These are phyloP conservation scores for Hemaris fuciformis DNA, from an alignment of 2,888 invertebrate species.

Conservation along the genomic window DNA sequence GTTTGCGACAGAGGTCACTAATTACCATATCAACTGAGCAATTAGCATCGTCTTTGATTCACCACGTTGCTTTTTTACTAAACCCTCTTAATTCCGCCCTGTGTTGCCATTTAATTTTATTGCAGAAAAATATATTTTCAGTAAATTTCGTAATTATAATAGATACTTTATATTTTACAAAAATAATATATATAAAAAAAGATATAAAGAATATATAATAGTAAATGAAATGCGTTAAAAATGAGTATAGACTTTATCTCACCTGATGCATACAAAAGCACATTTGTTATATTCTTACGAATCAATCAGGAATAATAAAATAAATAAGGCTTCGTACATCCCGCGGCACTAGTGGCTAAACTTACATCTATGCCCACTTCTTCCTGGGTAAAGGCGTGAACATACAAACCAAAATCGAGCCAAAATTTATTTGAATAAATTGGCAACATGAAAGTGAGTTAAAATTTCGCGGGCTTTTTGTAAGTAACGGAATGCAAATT, in stretches of 20 bases:
- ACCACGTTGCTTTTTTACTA: conserved; percentile 57
- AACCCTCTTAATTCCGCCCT: conserved; percentile 58
- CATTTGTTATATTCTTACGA: too few relatives aligned
- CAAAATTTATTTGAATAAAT: background rate
- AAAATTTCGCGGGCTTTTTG: conserved; percentile 49
- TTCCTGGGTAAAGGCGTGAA: too few relatives aligned
- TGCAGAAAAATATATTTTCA: background rate
- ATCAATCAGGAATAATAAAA: too few relatives aligned
- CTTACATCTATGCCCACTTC: too few relatives aligned
- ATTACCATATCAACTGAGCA: conserved; percentile 55
- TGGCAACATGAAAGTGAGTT: conserved; percentile 12
- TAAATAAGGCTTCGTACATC: too few relatives aligned
- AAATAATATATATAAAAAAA: too few relatives aligned
- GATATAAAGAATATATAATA: too few relatives aligned
- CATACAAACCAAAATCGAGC: background rate
- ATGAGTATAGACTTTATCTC: too few relatives aligned
- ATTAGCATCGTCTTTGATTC: conserved; percentile 66
- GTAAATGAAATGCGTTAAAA: too few relatives aligned
- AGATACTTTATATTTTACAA: background rate
- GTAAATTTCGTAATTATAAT: background rate
- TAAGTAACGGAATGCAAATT: conserved; percentile 69
- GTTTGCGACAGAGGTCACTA: conserved; percentile 56
- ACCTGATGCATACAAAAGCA: too few relatives aligned
- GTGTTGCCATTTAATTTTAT: conserved; percentile 12
- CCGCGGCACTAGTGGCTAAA: too few relatives aligned